Base-by-base conservation (phyloP, 2,888 invertebrate genomes). In the Conops quadrifasciatus region DNA sequence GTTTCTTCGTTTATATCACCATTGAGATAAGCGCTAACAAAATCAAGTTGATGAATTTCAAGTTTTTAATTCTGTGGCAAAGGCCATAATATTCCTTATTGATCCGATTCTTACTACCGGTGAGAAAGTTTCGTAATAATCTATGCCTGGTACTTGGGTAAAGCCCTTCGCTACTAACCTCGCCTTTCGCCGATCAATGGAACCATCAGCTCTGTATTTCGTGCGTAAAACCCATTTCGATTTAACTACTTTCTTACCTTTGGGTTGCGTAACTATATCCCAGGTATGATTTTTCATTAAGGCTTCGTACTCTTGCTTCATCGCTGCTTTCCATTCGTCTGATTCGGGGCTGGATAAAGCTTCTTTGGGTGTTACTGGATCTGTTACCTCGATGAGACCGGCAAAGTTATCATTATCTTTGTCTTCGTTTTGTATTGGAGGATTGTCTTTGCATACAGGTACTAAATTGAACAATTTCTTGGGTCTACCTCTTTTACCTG, bases 91-190 rank as follows among this genome's bases (percentile, higher is more conserved):
- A n/a, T n/a, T n/a, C n/a, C n/a, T n/a, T n/a, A n/a, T n/a, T n/a
- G n/a, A n/a, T n/a, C n/a, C n/a, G n/a, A n/a, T n/a, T n/a, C n/a
- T n/a, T n/a, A n/a, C n/a, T n/a, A n/a, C n/a, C n/a, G n/a, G n/a
- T n/a, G n/a, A n/a, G n/a, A n/a, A n/a, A n/a, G n/a, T n/a, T n/a
- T n/a, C n/a, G n/a, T n/a, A n/a, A n/a, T n/a, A n/a, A n/a, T n/a
- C n/a, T n/a, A n/a, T n/a, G n/a, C n/a, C n/a, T n/a, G n/a, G n/a
- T n/a, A n/a, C n/a, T n/a, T n/a, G n/a, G 73, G 67, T 49, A 21
- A 64, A 74, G 2, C 73, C 72, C 70, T 73, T 73, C 1, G 71
- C 73, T 9, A 75, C 75, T 15, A 73, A 56, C 21, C 72, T 45
- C 0, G 73, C 60, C 28, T 76, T 74, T 28, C 71, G 71, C 16